Evolutionary conservation across 2,113 vertebrate species (phyloP).

Genomic region (Lagopus leucura): DNA sequence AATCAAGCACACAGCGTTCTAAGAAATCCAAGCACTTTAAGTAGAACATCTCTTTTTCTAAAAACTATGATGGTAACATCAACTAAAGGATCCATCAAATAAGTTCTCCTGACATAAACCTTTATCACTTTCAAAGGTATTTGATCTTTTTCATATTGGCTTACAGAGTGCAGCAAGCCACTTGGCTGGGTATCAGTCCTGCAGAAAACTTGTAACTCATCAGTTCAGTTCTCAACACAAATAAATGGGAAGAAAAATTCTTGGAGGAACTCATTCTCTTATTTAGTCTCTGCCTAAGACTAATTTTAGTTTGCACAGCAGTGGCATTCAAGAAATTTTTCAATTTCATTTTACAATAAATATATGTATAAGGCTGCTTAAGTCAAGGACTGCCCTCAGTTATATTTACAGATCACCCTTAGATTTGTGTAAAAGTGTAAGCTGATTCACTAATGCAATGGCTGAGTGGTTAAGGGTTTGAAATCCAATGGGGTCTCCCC

Average conservation of each 20-base stretch:
- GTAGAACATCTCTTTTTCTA: not conserved
- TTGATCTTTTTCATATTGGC: not conserved
- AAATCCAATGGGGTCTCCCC: not conserved
- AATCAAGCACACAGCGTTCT: conserved; percentile 18
- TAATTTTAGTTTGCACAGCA: not conserved
- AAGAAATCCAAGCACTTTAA: not conserved
- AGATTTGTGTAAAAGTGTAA: not conserved
- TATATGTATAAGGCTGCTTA: not conserved
- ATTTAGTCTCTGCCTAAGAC: not conserved
- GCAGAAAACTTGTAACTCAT: not conserved
- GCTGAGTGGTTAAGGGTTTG: not conserved
- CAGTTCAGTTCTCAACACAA: not conserved
- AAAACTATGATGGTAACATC: not conserved
- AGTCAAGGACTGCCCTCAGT: not conserved
- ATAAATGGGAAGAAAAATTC: not conserved
- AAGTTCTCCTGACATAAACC: not conserved
- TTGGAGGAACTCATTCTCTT: not conserved
- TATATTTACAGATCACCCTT: not conserved
- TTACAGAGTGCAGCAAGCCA: not conserved
- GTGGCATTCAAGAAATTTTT: not conserved
- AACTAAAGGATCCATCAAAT: not conserved
- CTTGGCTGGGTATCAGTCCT: not conserved
- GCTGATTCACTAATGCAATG: not conserved
- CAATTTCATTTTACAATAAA: not conserved
- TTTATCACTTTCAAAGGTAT: not conserved